Evolutionary conservation across 1,140 invertebrate genomes (phyloP).

Genomic region (Drosophila pachea): DNA sequence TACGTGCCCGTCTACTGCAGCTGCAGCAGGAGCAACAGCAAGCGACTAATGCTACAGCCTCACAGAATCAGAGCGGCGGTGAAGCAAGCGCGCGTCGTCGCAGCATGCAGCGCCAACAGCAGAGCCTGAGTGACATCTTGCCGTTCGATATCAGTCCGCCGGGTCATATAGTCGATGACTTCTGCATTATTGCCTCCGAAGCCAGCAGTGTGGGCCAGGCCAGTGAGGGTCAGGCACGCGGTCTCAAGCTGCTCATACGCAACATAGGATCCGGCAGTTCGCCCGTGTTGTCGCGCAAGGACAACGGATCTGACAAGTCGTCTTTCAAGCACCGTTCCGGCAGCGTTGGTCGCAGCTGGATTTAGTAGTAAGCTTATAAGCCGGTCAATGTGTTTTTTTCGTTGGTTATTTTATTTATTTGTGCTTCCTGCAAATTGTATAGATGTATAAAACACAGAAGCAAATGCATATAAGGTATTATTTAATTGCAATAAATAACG

Average conservation of each 20-base stretch:
- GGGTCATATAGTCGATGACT: conserved; percentile 92
- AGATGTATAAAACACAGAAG: conserved; percentile 59
- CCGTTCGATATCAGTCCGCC: conserved; percentile 84
- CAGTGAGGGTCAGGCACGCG: conserved; percentile 84
- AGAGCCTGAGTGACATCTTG: conserved; percentile 80
- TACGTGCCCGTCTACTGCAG: conserved; percentile 81
- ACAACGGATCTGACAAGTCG: conserved; percentile 56
- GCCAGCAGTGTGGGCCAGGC: conserved; percentile 70
- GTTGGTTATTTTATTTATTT: conserved; percentile 55
- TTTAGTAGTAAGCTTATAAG: conserved; percentile 33
- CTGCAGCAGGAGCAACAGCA: conserved; percentile 62
- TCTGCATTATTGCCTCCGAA: conserved; percentile 93
- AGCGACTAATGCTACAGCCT: conserved; percentile 22
- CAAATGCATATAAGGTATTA: conserved; percentile 64
- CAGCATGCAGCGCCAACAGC: conserved; percentile 80
- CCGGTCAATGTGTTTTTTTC: conserved; percentile 2
- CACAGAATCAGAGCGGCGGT: conserved; percentile 50
- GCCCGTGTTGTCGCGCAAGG: conserved; percentile 87
- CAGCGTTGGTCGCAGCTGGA: conserved; percentile 76
- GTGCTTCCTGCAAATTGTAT: conserved; percentile 56
- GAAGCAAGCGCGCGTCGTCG: conserved; percentile 75
- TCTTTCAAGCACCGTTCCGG: conserved; percentile 69
- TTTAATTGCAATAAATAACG: conserved; percentile 76
- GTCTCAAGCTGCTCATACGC: conserved; percentile 86
- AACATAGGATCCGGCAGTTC: conserved; percentile 89